Conservation (phyloP, 2,797 vertebrate species). For the Synanceia verrucosa region DNA sequence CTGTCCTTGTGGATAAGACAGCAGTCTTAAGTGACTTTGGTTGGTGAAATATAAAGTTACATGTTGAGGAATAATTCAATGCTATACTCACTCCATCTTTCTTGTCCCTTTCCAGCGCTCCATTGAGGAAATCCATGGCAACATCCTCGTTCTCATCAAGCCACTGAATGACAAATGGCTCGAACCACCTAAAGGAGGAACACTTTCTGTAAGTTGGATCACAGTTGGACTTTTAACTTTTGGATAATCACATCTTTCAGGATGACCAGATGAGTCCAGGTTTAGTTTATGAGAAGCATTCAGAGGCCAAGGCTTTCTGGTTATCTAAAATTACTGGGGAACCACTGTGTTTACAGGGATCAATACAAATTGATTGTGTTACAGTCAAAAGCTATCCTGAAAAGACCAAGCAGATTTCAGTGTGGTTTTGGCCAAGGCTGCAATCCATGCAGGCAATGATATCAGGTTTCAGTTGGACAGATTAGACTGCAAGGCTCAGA, state of each 20-base stretch:
- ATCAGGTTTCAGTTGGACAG: constrained; percentile 47
- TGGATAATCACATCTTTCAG: background rate
- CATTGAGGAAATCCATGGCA: constrained; percentile 96
- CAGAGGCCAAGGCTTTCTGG: background rate
- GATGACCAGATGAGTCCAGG: background rate
- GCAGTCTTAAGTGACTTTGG: constrained; percentile 10
- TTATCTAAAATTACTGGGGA: background rate
- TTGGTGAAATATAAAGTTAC: constrained; percentile 19
- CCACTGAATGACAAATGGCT: constrained; percentile 99
- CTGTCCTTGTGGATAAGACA: constrained; percentile 10
- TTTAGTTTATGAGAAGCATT: background rate
- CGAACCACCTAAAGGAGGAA: constrained; percentile 90
- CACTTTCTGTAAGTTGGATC: background rate
- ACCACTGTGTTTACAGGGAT: constrained; percentile 16
- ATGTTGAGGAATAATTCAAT: constrained; percentile 35
- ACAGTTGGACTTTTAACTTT: background rate
- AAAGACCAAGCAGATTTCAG: background rate
- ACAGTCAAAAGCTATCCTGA: constrained; percentile 5
- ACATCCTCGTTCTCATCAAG: constrained; percentile 98
- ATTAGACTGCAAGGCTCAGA: constrained; percentile 38
- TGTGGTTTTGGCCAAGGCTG: constrained; percentile 13
- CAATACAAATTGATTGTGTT: constrained; percentile 19
- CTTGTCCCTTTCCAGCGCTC: constrained; percentile 95
- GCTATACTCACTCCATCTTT: constrained; percentile 92
- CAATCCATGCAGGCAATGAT: constrained; percentile 16